These are phyloP conservation scores for Ichneumon xanthorius DNA, from an alignment of 2,888 invertebrate genomes.

Conservation along the genomic window DNA sequence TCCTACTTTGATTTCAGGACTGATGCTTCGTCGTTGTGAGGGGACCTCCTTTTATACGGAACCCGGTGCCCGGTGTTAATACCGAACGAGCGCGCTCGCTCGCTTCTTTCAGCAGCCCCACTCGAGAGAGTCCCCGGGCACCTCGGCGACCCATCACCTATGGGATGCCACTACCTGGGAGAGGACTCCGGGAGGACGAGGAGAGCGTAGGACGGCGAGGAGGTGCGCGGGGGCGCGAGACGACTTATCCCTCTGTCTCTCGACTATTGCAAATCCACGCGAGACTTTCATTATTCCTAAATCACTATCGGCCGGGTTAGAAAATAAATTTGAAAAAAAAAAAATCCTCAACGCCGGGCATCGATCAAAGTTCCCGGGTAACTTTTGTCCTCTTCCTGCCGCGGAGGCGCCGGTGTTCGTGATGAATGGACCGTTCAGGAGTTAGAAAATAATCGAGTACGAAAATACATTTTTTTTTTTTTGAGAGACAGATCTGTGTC, in stretches of 20 bases:
- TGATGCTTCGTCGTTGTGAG: constrained; percentile 83
- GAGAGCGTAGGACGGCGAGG: constrained; percentile 32
- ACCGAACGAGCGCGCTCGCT: constrained; percentile 5
- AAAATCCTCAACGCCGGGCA: not conserved
- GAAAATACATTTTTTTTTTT: no score
- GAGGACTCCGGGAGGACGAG: constrained; percentile 13
- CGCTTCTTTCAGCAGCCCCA: constrained; percentile 72
- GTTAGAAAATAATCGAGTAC: not conserved
- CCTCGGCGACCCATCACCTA: constrained; percentile 82
- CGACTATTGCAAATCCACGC: constrained; percentile 55
- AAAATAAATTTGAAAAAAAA: not conserved
- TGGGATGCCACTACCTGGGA: constrained; percentile 78
- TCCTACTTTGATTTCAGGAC: constrained; percentile 83
- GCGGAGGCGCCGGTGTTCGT: not conserved
- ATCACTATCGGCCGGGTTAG: constrained; percentile 41
- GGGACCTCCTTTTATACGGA: constrained; percentile 83
- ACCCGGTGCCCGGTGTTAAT: constrained; percentile 24
- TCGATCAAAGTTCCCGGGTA: not conserved
- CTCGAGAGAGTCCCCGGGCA: constrained; percentile 71
- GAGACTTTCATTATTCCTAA: constrained; percentile 61
- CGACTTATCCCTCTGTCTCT: constrained; percentile 33
- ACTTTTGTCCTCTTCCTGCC: not conserved
- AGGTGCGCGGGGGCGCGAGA: constrained; percentile 51
- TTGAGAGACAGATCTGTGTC: not conserved
- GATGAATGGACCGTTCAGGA: not conserved